Evolutionary conservation across 1,140 invertebrate species (phyloP), one percentile per base, ranked within the genome.

Genomic region (Eueides isabella): DNA sequence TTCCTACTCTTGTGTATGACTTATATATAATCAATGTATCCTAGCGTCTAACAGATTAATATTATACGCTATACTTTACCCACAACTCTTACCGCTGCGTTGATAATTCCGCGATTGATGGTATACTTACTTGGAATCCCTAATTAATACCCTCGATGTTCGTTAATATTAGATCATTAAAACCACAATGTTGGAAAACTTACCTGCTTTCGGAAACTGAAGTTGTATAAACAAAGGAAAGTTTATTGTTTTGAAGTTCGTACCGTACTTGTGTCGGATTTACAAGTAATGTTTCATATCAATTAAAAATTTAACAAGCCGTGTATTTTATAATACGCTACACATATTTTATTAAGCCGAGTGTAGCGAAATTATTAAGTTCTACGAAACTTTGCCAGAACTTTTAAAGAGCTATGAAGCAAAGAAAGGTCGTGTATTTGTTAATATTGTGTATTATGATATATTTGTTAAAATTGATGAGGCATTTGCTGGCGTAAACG

Each of bases 101-200:
- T 68, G 67, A 68, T 68, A 68, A 68, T 68, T 65, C 61, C 29
- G 29, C 26, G 30, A 44, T 69, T 69, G 38, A 35, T 48, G 28
- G 35, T 30, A 44, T 71, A 74, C 62, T 44, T 83, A 82, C 83
- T 82, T 78, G 72, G 85, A 88, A 91, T 90, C 84, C 82, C 83
- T 92, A 92, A 92, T 92, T 90, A 92, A 91, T 89, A 91, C 87
- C 86, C 81, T 79, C 82, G 80, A 78, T 84, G 86, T 90, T 88
- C 89, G 83, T 91, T 91, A 91, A 92, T 92, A 91, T 91, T 91
- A 91, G 88, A 92, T 91, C 89, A 92, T 91, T 91, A 91, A 90
- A 91, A 84, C 89, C 91, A 81, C 89, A 89, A 89, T 90, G 91
- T 91, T 88, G 82, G 82, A 86, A 88, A 91, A 91, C 89, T 91